A percentile compares a stretch with the other conserved stretches of the same genome.
Conservation (phyloP, 2,113 vertebrate genomes). For the Aix galericulata region DNA sequence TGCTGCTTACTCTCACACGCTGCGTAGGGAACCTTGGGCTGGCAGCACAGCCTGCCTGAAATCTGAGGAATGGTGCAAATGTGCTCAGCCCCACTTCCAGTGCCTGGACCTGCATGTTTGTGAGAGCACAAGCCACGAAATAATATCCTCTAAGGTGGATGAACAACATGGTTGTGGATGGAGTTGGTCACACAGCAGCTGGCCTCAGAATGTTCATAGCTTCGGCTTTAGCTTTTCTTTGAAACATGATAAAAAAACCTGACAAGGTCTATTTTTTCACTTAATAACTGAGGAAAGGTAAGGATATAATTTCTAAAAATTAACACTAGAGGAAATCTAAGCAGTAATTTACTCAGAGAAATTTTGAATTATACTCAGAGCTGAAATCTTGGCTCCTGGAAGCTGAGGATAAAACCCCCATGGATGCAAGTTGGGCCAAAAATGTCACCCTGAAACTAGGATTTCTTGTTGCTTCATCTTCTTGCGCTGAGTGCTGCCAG, state of each 20-base stretch:
- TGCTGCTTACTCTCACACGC: not conserved
- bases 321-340: not conserved
- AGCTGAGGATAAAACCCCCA: not conserved
- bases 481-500: conserved; percentile 3
- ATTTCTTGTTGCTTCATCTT: conserved; percentile 8
- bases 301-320: not conserved
- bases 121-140: accelerated
- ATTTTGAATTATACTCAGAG: not conserved
- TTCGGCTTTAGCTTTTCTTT: not conserved
- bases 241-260: not conserved
- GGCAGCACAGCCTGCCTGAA: not conserved
- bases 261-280: not conserved
- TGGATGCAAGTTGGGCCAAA: not conserved
- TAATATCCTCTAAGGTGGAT: not conserved
- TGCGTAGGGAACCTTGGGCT: not conserved
- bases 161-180: not conserved
- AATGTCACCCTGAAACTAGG: not conserved
- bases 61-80: not conserved
- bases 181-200: not conserved
- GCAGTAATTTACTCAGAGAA: not conserved
- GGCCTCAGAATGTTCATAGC: accelerated
- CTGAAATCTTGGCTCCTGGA: not conserved
- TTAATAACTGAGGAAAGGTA: not conserved
- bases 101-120: not conserved
- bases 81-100: not conserved